phyloP scores from a whole-genome alignment of 2,888 invertebrate genomes.

The Campoletis raptor region DNA sequence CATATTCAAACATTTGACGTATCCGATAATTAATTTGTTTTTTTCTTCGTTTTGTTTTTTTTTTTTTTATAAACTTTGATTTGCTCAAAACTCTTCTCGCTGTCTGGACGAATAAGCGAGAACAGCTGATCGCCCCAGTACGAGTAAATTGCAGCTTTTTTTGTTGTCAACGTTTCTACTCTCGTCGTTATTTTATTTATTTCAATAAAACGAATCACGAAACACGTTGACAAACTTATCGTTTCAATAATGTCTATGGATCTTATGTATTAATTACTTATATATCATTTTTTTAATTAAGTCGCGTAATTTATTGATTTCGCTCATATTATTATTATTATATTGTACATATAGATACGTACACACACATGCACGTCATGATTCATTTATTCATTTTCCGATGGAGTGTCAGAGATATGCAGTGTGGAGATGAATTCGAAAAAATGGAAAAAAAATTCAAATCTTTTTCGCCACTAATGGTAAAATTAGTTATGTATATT shows the following conservation, averaged over 20 bases:
- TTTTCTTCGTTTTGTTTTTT: conserved; percentile 39
- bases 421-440: neutral
- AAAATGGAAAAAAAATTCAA: conserved; percentile 14
- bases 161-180: conserved; percentile 23
- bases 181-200: conserved; percentile 19
- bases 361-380: conserved; percentile 50
- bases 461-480: conserved; percentile 32
- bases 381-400: conserved; percentile 46
- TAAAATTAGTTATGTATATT: conserved; percentile 45
- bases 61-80: conserved; percentile 48
- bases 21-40: conserved; percentile 33
- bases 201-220: conserved; percentile 24
- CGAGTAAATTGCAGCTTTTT: conserved; percentile 2
- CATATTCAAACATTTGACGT: conserved; percentile 44
- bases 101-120: conserved; percentile 24
- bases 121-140: conserved; percentile 38
- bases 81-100: conserved; percentile 67
- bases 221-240: conserved; percentile 44
- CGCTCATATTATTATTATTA: conserved; percentile 54
- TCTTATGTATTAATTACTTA: conserved; percentile 25
- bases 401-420: conserved; percentile 44
- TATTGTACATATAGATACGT: conserved; percentile 65
- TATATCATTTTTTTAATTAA: conserved; percentile 53
- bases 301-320: conserved; percentile 57
- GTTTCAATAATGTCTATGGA: conserved; percentile 48